phyloP scores from a whole-genome alignment of 1,140 invertebrate species.

The Eubasilissa regina region DNA sequence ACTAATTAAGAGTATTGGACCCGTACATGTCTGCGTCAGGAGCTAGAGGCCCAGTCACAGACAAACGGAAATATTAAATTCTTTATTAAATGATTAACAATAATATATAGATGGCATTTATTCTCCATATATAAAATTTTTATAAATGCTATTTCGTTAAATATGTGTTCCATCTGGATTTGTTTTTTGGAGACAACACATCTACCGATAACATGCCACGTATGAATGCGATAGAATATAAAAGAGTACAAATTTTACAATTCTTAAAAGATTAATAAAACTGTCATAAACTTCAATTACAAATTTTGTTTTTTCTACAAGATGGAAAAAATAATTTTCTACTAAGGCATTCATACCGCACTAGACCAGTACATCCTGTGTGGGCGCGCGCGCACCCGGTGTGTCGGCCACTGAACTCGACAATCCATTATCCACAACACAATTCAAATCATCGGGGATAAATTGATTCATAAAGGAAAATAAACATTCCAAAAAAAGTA shows the following conservation, averaged over 20 bases:
- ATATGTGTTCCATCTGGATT: background rate
- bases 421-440: background rate
- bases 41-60: background rate
- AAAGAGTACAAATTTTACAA: slow-evolving; percentile 25
- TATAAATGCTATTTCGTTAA: slow-evolving; percentile 31
- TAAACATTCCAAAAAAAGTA: slow-evolving; percentile 33
- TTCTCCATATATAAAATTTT: slow-evolving; percentile 20
- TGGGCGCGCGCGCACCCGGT: background rate
- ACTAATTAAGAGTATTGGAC: slow-evolving; percentile 41
- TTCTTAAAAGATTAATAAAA: slow-evolving; percentile 1
- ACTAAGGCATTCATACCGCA: slow-evolving; percentile 47
- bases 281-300: slow-evolving; percentile 21
- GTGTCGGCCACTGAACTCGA: slow-evolving; percentile 3
- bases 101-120: slow-evolving; percentile 18
- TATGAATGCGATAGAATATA: slow-evolving; percentile 44
- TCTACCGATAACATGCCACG: slow-evolving; percentile 6
- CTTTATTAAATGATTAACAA: slow-evolving; percentile 34
- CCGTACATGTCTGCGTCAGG: slow-evolving; percentile 7
- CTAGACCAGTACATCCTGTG: background rate
- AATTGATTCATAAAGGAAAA: slow-evolving; percentile 8
- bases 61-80: slow-evolving; percentile 35
- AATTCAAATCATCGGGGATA: background rate
- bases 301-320: slow-evolving; percentile 26
- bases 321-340: slow-evolving; percentile 18
- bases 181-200: background rate